These are phyloP conservation scores for Sebastes oblongus DNA, from an alignment of 2,797 vertebrate genomes.

Conservation along the genomic window DNA sequence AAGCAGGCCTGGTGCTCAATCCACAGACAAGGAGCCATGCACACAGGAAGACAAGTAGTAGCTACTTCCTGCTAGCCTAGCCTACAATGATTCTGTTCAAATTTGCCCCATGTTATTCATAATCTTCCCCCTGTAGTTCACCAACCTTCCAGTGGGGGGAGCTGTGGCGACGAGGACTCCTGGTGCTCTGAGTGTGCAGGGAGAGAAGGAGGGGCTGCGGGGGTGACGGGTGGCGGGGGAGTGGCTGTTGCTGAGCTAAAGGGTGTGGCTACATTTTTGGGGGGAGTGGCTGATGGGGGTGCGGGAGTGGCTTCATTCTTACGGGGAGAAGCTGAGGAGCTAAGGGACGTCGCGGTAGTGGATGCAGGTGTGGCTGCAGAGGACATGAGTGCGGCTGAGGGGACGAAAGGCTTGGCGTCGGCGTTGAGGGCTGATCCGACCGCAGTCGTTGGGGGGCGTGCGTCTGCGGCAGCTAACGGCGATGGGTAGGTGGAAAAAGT, in stretches of 20 bases:
- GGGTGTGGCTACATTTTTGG: slow-evolving; percentile 26
- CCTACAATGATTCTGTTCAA: slow-evolving; percentile 45
- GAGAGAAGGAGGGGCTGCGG: slow-evolving; percentile 73
- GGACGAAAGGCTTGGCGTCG: slow-evolving; percentile 75
- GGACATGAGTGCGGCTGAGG: slow-evolving; percentile 46
- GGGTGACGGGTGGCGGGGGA: slow-evolving; percentile 64
- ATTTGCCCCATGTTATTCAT: slow-evolving; percentile 58
- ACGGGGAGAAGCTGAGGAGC: slow-evolving; percentile 15
- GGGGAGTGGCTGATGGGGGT: slow-evolving; percentile 14
- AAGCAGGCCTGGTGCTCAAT: slow-evolving; percentile 56
- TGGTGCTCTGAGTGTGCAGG: slow-evolving; percentile 80
- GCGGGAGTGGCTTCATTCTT: slow-evolving; percentile 31
- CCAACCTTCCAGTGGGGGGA: slow-evolving; percentile 83
- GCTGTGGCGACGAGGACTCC: slow-evolving; percentile 79
- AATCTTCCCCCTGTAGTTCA: slow-evolving; percentile 76
- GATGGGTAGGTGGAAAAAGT: slow-evolving; percentile 13
- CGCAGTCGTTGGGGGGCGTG: slow-evolving; percentile 4
- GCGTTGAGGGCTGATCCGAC: slow-evolving; percentile 69
- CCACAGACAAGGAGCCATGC: slow-evolving; percentile 77
- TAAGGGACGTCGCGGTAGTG: not conserved
- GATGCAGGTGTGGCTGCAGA: not conserved
- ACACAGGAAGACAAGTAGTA: slow-evolving; percentile 65
- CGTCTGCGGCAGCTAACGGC: not conserved
- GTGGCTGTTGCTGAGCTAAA: slow-evolving; percentile 41
- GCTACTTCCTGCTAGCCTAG: slow-evolving; percentile 51